Evolutionary conservation across 1,140 invertebrate species (phyloP).

Genomic region (Acromyrmex heyeri): DNA sequence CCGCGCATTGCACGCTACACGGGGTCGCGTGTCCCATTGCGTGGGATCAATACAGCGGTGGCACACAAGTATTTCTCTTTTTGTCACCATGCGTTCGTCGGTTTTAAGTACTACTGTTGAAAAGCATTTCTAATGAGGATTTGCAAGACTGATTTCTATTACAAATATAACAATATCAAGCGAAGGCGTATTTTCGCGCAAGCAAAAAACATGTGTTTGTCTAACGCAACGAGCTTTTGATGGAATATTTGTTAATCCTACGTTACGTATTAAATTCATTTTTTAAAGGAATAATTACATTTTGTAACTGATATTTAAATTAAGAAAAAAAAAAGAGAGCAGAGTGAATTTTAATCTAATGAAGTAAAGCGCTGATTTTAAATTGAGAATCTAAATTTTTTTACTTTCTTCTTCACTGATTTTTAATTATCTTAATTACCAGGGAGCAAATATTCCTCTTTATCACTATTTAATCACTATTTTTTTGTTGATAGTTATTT

Average conservation of each 20-base stretch:
- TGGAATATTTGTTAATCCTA: neutral
- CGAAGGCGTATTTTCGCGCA: neutral
- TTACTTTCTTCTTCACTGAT: neutral
- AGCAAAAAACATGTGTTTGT: neutral
- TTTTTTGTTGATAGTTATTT: neutral
- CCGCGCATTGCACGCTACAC: neutral
- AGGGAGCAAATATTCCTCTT: neutral
- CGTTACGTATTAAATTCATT: neutral
- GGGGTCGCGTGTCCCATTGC: conserved; percentile 70
- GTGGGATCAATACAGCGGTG: conserved; percentile 72
- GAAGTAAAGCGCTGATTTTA: neutral
- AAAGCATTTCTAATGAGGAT: neutral
- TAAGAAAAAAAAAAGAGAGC: neutral
- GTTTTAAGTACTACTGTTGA: conserved; percentile 35
- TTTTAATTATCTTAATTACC: conserved; percentile 11
- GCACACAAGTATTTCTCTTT: conserved; percentile 68
- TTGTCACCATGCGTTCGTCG: neutral
- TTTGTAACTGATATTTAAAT: neutral
- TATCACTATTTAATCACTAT: neutral
- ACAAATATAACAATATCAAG: conserved; percentile 13
- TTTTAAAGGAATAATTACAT: neutral
- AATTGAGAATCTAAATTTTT: conserved; percentile 5
- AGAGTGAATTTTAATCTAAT: neutral
- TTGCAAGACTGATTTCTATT: conserved; percentile 37
- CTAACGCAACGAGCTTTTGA: neutral